Base-by-base conservation (phyloP, 2,113 vertebrate species). In the Poecilia latipinna region DNA sequence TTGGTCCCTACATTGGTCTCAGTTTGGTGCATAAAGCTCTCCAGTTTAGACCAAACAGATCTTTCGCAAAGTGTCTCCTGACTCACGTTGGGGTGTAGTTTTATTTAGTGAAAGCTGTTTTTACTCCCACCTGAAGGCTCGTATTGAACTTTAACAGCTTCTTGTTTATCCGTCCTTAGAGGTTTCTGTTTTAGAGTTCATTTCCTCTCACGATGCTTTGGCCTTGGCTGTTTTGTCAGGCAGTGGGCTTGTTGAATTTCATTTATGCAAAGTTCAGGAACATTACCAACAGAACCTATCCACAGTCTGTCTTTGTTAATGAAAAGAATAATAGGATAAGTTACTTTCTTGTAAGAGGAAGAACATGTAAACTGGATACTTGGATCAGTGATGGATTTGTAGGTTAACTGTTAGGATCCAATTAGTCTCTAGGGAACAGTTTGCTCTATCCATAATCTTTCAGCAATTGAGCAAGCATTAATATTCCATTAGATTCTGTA, bases 81-180 rank as follows among this genome's bases (percentile, higher is more conserved):
- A 74, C 77, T 70, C 72, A 81, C 77, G 82, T 80, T 71, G 86
- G 61, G 71, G 70, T 82, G 80, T 73, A 60, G 76, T 86, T 86
- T 88, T 91, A 90, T 90, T 93, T 91, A 91, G 80, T 88, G 82
- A 80, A 76, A 71, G 74, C 72, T 84, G 83, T 89, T 90, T 82
- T 90, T 86, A 71, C 77, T 90, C 84, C 87, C 82, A 87, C 22
- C 82, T 82, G 81, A 84, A 82, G 68, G 70, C 78, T 82, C 72
- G 65, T 68, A 68, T 82, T 68, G 26, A 1, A 68, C 67, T 88
- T 88, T 84, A 79, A 88, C 79, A 69, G 68, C 78, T 78, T 78
- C 80, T 78, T 75, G 63, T 77, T 79, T 44, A 84, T 80, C 80
- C 12, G 22, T 86, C 85, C 83, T 86, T 39, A 7, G 81, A 86